Percentiles rank a stretch among this genome's conserved stretches.
Conservation (phyloP, 2,113 vertebrate species). For the Rhinichthys klamathensis region DNA sequence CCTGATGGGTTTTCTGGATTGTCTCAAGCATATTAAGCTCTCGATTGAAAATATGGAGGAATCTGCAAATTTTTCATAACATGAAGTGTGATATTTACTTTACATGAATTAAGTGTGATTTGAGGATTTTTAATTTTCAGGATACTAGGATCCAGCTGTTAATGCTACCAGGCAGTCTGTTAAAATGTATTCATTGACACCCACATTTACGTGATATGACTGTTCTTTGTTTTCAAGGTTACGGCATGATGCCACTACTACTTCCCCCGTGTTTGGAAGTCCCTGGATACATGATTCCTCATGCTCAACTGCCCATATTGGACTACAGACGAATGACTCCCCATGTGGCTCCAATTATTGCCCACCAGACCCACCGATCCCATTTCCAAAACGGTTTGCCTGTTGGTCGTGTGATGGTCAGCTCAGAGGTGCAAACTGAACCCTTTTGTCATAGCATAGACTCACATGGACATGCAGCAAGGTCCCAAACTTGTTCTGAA, state of each 20-base stretch:
- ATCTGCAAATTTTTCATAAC: background rate
- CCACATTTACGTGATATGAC: background rate
- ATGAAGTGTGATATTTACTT: background rate
- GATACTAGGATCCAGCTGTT: background rate
- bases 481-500: constrained; percentile 36
- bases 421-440: constrained; percentile 77
- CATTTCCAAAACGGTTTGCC: constrained; percentile 70
- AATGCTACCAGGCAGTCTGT: background rate
- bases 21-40: background rate
- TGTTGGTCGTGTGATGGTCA: constrained; percentile 63
- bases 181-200: background rate
- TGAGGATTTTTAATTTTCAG: background rate
- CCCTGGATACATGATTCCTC: constrained; percentile 74
- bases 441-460: constrained; percentile 40
- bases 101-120: no score
- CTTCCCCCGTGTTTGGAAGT: constrained; percentile 70
- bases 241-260: constrained; percentile 69
- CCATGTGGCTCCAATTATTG: constrained; percentile 75
- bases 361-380: constrained; percentile 72
- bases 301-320: constrained; percentile 72
- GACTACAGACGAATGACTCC: constrained; percentile 76
- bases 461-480: background rate
- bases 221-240: constrained; percentile 61
- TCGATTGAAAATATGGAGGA: background rate
- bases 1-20: background rate